phyloP scores from a whole-genome alignment of 92 coral and sea anemone species.

The Hydrozoanthus gracilis region DNA sequence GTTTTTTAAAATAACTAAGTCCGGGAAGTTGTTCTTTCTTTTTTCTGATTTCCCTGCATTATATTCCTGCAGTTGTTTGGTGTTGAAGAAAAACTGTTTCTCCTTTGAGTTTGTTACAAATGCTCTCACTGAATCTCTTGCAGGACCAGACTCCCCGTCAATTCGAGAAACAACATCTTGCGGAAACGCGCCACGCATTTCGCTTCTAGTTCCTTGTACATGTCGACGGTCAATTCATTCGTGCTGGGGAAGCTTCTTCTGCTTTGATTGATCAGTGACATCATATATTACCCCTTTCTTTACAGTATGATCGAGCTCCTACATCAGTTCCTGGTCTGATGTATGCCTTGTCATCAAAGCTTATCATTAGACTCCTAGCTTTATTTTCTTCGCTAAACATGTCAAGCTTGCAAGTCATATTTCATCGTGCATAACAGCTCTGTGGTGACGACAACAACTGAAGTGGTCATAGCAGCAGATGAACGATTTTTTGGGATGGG shows the following conservation, averaged over 20 bases:
- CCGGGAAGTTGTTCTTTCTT: constrained; percentile 40
- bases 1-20: constrained; percentile 58
- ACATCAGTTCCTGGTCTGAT: constrained; percentile 36
- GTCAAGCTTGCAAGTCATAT: constrained; percentile 28
- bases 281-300: constrained; percentile 31
- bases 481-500: no score
- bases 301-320: constrained; percentile 30
- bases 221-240: constrained; percentile 27
- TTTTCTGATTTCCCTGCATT: constrained; percentile 50
- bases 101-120: constrained; percentile 54
- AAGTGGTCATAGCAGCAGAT: no score
- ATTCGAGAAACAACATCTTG: no score
- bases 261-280: constrained; percentile 31
- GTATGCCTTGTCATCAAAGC: constrained; percentile 43
- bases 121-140: constrained; percentile 69
- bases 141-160: no score
- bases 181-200: constrained; percentile 36
- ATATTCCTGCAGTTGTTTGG: constrained; percentile 50
- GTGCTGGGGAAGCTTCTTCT: constrained; percentile 4
- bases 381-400: constrained; percentile 16
- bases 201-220: constrained; percentile 38
- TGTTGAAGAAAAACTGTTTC: constrained; percentile 67
- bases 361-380: constrained; percentile 23
- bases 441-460: constrained; percentile 36
- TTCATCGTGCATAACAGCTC: no score